These are phyloP conservation scores for Aurelia aurita DNA, from an alignment of 30 jellyfish, hydroid and myxozoan species.

Conservation along the genomic window DNA sequence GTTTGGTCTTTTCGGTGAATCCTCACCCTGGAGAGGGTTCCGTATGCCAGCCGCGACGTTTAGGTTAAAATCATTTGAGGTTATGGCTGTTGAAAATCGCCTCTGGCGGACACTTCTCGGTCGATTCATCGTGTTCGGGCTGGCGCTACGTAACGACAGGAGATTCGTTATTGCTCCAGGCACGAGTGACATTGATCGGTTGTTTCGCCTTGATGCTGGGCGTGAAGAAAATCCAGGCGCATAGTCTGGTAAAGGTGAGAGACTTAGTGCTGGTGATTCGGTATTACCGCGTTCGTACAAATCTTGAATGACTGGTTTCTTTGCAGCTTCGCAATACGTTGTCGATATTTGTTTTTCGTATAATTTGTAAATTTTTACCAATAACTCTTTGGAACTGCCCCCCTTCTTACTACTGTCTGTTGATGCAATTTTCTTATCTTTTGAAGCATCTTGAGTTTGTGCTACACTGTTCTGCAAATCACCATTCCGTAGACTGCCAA, in stretches of 20 bases:
- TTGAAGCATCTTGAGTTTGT: not conserved
- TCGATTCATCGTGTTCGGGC: constrained; percentile 6
- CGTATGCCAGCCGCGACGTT: too few species aligned
- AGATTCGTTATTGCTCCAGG: constrained; percentile 14
- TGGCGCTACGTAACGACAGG: not conserved
- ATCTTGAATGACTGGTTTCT: constrained; percentile 2
- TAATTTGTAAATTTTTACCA: constrained; percentile 27
- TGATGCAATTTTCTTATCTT: not conserved
- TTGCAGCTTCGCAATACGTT: constrained; percentile 39
- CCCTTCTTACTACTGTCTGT: not conserved
- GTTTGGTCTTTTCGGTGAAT: not conserved
- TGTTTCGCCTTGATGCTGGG: constrained; percentile 13
- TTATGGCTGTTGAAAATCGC: too few species aligned
- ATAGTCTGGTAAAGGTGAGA: not conserved
- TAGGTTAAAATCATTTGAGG: too few species aligned
- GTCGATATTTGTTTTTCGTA: constrained; percentile 34
- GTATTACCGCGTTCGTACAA: not conserved
- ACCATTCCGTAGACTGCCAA: not conserved
- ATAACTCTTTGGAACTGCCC: constrained; percentile 20
- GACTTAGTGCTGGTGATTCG: not conserved
- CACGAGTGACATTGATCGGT: constrained; percentile 48
- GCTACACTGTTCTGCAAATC: not conserved
- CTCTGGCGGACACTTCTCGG: not conserved
- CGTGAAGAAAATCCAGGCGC: not conserved
- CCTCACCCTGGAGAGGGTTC: not conserved